A percentile compares a stretch with the other conserved stretches of the same genome.
Evolutionary conservation across 1,140 invertebrate species (phyloP).

Genomic region (Rhagoletis pomonella): DNA sequence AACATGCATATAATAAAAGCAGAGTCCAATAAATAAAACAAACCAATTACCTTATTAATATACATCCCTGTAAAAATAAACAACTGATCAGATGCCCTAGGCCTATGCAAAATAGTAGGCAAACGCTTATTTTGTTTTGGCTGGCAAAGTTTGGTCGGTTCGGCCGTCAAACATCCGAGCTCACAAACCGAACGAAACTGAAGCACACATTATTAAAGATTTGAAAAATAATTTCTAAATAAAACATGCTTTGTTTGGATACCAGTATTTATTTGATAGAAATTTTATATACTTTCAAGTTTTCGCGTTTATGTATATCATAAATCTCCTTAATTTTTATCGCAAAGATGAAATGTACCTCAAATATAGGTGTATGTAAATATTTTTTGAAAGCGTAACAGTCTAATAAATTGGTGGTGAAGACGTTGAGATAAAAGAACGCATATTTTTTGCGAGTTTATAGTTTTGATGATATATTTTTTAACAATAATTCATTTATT

Average conservation of each 20-base stretch:
- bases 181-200: no score
- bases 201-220: no score
- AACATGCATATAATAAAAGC: no score
- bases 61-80: no score
- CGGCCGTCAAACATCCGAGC: no score
- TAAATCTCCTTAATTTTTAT: neutral
- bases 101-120: no score
- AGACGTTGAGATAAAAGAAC: constrained; percentile 6
- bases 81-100: no score
- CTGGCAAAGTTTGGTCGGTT: no score
- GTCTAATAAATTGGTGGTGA: constrained; percentile 6
- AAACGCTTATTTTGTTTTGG: no score
- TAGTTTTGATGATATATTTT: constrained; percentile 6
- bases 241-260: neutral
- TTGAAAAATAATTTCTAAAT: neutral
- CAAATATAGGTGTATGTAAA: neutral
- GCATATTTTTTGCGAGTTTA: constrained; percentile 3
- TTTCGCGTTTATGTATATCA: neutral
- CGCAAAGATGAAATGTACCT: neutral
- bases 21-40: no score
- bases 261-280: neutral
- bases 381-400: constrained; percentile 5
- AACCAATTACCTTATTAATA: no score
- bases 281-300: neutral
- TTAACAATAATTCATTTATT: constrained; percentile 21